Evolutionary conservation across 2,888 invertebrate species (phyloP).

Genomic region (Auanema sp.): DNA sequence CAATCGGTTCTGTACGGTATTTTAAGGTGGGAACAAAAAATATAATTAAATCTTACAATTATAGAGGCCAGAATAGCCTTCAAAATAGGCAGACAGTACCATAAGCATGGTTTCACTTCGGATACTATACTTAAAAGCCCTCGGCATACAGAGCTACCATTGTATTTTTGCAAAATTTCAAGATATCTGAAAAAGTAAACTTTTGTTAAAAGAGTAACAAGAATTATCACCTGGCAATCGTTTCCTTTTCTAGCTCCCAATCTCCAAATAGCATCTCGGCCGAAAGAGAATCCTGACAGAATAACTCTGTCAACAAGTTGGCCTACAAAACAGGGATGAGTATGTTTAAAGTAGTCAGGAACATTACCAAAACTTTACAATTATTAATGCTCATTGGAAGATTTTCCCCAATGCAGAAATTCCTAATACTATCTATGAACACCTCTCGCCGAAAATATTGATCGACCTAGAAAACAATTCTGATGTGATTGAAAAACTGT

Average conservation of each 20-base stretch:
- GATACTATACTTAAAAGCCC: conserved; percentile 30
- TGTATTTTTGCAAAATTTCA: conserved; percentile 4
- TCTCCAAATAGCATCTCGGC: conserved; percentile 22
- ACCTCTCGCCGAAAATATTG: conserved; percentile 13
- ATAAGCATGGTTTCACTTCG: conserved; percentile 30
- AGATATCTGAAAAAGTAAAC: conserved; percentile 10
- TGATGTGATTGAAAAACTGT: background rate
- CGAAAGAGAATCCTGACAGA: conserved; percentile 24
- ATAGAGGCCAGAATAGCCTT: conserved; percentile 35
- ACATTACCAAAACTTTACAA: background rate
- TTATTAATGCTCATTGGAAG: background rate
- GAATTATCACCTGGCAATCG: conserved; percentile 22
- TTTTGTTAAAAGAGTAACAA: background rate
- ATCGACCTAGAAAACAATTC: conserved; percentile 7
- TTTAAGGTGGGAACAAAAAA: background rate
- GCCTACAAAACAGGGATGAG: conserved; percentile 21
- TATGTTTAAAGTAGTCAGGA: background rate
- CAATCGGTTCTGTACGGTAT: conserved; percentile 7
- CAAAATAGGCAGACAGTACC: conserved; percentile 36
- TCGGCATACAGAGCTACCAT: conserved; percentile 9
- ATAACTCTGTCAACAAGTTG: conserved; percentile 14
- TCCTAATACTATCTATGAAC: conserved; percentile 14
- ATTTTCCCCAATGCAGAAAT: conserved; percentile 5
- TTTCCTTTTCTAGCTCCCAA: conserved; percentile 29
- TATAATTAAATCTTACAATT: conserved; percentile 14